phyloP scores from a whole-genome alignment of 2,888 invertebrate species.

The Idaea straminata region DNA sequence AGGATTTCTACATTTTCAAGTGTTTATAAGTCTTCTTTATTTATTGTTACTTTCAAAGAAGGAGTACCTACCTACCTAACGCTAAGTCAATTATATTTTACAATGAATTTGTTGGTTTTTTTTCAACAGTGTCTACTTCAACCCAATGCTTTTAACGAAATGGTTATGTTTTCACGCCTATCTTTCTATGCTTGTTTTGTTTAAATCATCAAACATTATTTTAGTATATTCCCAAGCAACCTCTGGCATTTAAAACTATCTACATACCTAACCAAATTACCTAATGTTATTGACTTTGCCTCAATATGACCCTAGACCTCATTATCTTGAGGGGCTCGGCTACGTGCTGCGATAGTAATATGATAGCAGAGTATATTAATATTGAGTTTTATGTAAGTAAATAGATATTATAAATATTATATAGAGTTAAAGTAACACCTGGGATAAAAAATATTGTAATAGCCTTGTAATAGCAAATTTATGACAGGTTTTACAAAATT shows the following conservation, averaged over 20 bases:
- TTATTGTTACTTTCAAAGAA: too few species aligned
- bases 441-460: background rate
- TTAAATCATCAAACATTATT: background rate
- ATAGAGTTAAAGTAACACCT: too few species aligned
- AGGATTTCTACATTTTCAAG: too few species aligned
- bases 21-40: too few species aligned
- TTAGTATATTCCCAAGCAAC: background rate
- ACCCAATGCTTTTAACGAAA: too few species aligned
- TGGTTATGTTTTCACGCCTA: too few species aligned
- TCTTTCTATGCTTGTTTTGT: background rate
- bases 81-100: too few species aligned
- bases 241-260: conserved; percentile 1
- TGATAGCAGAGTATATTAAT: background rate
- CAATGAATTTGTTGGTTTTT: too few species aligned
- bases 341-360: background rate
- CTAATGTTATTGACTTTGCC: conserved; percentile 11
- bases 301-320: conserved; percentile 9
- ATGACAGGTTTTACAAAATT: background rate
- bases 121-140: too few species aligned
- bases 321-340: conserved; percentile 19
- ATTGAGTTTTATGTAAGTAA: background rate
- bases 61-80: too few species aligned
- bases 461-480: background rate
- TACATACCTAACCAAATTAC: background rate
- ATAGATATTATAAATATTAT: background rate